Conservation (phyloP, 2,888 invertebrate species). For the Drosophila yooni region DNA sequence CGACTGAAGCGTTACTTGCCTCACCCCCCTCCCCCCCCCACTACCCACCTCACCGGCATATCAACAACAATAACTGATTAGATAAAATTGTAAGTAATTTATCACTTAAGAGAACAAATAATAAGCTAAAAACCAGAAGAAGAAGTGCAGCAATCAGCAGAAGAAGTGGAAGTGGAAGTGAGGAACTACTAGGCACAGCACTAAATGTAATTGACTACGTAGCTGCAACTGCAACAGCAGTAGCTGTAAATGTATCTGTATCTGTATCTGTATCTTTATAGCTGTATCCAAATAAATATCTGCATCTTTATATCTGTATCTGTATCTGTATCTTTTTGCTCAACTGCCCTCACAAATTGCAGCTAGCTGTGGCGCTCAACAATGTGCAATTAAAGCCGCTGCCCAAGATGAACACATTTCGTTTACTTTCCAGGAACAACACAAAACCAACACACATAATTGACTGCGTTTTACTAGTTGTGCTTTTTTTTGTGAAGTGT, state of each 20-base stretch:
- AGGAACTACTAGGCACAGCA: background rate
- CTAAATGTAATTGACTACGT: constrained; percentile 23
- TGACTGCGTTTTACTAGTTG: constrained; percentile 3
- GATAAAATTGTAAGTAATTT: constrained; percentile 67
- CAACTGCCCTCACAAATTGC: background rate
- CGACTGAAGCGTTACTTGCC: constrained; percentile 38
- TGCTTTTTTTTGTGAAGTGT: background rate
- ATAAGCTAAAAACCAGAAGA: constrained; percentile 21
- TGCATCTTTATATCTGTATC: background rate
- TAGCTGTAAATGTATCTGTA: constrained; percentile 15
- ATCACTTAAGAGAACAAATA: constrained; percentile 51
- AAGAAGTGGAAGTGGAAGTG: background rate
- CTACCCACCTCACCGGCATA: constrained; percentile 10
- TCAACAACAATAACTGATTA: constrained; percentile 52
- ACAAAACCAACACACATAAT: constrained; percentile 16
- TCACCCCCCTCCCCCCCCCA: too few species aligned
- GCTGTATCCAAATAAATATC: constrained; percentile 11
- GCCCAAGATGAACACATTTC: constrained; percentile 24
- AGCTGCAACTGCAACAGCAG: background rate
- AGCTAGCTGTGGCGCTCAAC: background rate
- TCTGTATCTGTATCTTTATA: constrained; percentile 4
- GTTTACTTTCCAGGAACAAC: constrained; percentile 43
- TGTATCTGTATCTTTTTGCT: background rate
- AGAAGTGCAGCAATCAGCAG: background rate
- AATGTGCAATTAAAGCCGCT: constrained; percentile 39